Percentiles rank a stretch among this genome's conserved stretches.
phyloP scores from a whole-genome alignment of 2,888 invertebrate species.

The Helobdella robusta region DNA sequence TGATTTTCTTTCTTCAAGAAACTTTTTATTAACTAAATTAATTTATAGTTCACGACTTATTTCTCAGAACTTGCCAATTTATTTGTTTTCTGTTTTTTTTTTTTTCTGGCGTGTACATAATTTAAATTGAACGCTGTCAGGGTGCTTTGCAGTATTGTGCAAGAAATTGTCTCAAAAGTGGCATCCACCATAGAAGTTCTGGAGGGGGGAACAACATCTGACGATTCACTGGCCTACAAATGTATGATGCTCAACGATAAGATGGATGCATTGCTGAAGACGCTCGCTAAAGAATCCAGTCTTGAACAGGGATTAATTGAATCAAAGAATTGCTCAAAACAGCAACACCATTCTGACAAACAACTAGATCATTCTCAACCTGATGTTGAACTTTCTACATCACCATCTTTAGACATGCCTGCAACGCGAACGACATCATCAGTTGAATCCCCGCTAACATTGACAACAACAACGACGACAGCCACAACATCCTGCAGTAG shows the following conservation, averaged over 20 bases:
- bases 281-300: slow-evolving; percentile 61
- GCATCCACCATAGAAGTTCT: slow-evolving; percentile 41
- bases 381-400: too few relatives aligned
- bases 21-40: background rate
- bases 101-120: background rate
- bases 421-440: too few relatives aligned
- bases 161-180: slow-evolving; percentile 61
- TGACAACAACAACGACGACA: too few relatives aligned
- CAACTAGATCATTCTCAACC: too few relatives aligned
- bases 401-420: too few relatives aligned
- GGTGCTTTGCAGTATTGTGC: slow-evolving; percentile 67
- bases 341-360: too few relatives aligned
- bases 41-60: background rate
- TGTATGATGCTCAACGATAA: slow-evolving; percentile 68
- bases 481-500: too few relatives aligned
- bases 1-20: too few relatives aligned
- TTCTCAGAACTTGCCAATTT: too few relatives aligned
- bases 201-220: slow-evolving; percentile 15
- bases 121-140: slow-evolving; percentile 36
- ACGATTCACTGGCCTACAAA: slow-evolving; percentile 37
- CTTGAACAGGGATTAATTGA: slow-evolving; percentile 31
- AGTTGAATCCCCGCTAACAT: too few relatives aligned
- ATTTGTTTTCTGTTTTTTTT: background rate
- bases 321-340: background rate
- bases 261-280: slow-evolving; percentile 63